Base-by-base conservation (phyloP, 2,113 vertebrate species). In the Circaetus gallicus region DNA sequence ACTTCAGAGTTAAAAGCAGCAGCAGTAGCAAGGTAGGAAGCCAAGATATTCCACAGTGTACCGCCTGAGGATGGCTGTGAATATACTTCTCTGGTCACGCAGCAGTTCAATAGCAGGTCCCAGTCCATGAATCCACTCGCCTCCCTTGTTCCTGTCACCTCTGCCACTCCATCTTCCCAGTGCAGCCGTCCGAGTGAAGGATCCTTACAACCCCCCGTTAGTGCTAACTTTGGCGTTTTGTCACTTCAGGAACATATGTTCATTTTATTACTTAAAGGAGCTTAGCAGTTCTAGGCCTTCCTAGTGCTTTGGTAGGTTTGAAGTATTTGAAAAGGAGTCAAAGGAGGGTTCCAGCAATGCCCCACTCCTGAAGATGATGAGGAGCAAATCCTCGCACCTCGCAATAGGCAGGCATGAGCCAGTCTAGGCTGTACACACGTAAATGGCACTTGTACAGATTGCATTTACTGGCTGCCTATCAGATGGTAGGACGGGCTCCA, bases 361-460 rank as follows among this genome's bases (percentile, higher is more conserved):
- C 32, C 21, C 5, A 5, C 36, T 79, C 47, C 53, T 82, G 40
- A 56, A 70, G 47, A 20, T 26, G 56, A 38, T n/a, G 69, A 89
- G 22, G 34, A 89, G 28, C 40, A 92, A 71, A 59, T 76, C 56
- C 15, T 55, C 9, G 1, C 40, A 43, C 56, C 15, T 55, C 78
- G 45, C 72, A 67, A 26, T 2, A 67, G 49, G 32, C 36, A 87
- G 24, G 13, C 3, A 7, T 34, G 53, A 79, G 61, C 29, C 55
- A 61, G 32, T 17, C 62, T 50, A 53, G 66, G 52, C 49, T 67
- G 61, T 2, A n/a, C 11, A 29, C 21, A 7, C 0, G 2, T 32
- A 43, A 47, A 55, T 4, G 12, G 71, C 36, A 40, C 17, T 10
- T 3, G 1, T 4, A 17, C 29, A 42, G 66, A 24, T 0, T 56